Base-by-base conservation (phyloP, 1,140 invertebrate genomes). In the Brachionus rubens region DNA sequence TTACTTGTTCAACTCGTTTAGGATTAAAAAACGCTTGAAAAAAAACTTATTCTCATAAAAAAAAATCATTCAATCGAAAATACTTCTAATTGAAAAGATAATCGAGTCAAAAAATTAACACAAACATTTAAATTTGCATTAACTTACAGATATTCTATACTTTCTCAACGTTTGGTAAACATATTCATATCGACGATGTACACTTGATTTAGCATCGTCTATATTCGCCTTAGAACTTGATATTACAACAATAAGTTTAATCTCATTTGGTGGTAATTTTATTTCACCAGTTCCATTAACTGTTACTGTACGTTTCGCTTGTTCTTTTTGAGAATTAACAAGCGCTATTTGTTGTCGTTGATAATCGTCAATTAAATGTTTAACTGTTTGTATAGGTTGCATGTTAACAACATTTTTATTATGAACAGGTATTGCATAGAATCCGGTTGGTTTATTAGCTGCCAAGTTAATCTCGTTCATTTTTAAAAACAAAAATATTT, bases 171-270 rank as follows among this genome's bases (percentile, higher is more conserved):
- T 81, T 67, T 82, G 82, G 9, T 82, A 36, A 9, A 84, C 78
- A 77, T 84, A 84, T 52, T 83, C 82, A 2, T 81, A 26, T 28
- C 83, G 75, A 68, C 83, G 78, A 7, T 78, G 78, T 0, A 83
- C 80, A 77, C 83, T 84, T 72, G 80, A 81, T 75, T 82, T 84
- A 1, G 80, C 82, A 59, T 84, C 83, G 30, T 82, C 79, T 4
- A 80, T 79, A 76, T 78, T 80, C 6, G 79, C 79, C 77, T 84
- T 84, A 12, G 76, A 43, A 52, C 79, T 80, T 3, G 78, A 77
- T 28, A 82, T 77, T 43, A 76, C 77, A n/a, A 83, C 76, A 5
- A 78, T 79, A 3, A 82, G 75, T 43, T 78, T 79, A 59, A 81
- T 82, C 62, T 80, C 76, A 77, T 84, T 82, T 14, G 83, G 82